Base-by-base conservation (phyloP, 2,797 vertebrate species). In the Neosilurus hyrtlii region DNA sequence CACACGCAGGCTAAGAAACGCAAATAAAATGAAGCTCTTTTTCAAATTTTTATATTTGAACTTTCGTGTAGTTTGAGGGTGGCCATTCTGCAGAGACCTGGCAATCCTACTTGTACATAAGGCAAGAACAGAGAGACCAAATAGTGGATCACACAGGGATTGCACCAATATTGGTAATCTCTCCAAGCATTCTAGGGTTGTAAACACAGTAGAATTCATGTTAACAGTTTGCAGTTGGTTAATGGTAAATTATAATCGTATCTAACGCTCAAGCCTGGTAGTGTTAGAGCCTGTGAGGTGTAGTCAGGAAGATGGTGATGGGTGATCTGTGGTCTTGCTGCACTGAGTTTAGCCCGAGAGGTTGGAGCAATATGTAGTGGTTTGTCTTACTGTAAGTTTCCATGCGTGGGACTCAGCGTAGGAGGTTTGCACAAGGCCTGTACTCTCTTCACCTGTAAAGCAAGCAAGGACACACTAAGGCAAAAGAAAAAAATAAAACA, bases 321-420 rank as follows among this genome's bases (percentile, higher is more conserved):
- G 65, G 52, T 82, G 18, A 82, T 35, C 66, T 78, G 49, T 76
- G n/a, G 37, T 75, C 62, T 83, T 76, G 57, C 43, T 79, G 18
- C 63, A 62, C 30, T 75, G 71, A 70, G 79, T 49, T 83, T 66
- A 81, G 81, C 71, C 59, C 81, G 72, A 81, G 81, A 85, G 70
- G 57, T 82, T 79, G 73, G 22, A 78, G 63, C 37, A 85, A 74
- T 85, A 83, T 68, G 52, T 72, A 81, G 59, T 80, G 66, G 81
- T 35, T 79, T 80, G 77, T 84, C 22, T 75, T 78, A 52, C 26
- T 86, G 62, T 59, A 83, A 79, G 82, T 80, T 83, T 71, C 30
- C 35, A 79, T 86, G 88, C 70, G 86, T 89, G 65, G 85, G 80
- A 82, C 77, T 86, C 51, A 22, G 59, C 35, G 86, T 85, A 82